Evolutionary conservation across 37 sponge, comb jelly and placozoan genomes (phyloP), one percentile per base, ranked within the genome.

Genomic region (Crambe crambe): DNA sequence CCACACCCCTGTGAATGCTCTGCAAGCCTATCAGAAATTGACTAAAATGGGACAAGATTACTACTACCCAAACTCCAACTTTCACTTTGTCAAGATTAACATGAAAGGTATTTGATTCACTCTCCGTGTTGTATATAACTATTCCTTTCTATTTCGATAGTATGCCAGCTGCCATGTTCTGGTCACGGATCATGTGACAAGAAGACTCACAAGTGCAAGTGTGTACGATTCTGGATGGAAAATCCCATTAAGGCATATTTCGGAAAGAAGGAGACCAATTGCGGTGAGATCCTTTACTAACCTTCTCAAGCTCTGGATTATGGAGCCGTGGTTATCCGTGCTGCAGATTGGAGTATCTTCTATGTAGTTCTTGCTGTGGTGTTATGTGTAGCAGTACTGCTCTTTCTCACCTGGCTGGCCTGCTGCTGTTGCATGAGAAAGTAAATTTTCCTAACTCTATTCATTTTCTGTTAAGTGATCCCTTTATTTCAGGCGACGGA

Each of bases 171-270:
- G 59, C 42, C 72, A 8, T 95, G 95, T 41, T 95, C 95, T 23
- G 86, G 83, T 6, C 95, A 92, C 58, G 95, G 95, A 0, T 32
- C 47, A 6, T 95, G 95, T 44, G 81, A 95, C 34, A 60, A 37
- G 25, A 58, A 62, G 38, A 86, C 92, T 21, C 92, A 82, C 70
- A 74, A 59, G 27, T 97, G 97, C 51, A 40, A 51, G 23, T 97
- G 97, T 67, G 65, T 77, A 35, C 77, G 65, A 32, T 91, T 86
- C 79, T 97, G 97, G 97, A 87, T 97, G 83, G 95, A 94, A 60
- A 94, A 97, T 63, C 91, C 91, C 22, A 86, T 97, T 78, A 90
- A 72, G 0, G 91, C 92, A 0, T 15, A 90, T 54, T 70, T 79
- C 59, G 91, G 91, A 17, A 37, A 58, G 27, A 42, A 65, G 31